phyloP scores from a whole-genome alignment of 2,797 vertebrate genomes.

The Rhodeus uyekii region DNA sequence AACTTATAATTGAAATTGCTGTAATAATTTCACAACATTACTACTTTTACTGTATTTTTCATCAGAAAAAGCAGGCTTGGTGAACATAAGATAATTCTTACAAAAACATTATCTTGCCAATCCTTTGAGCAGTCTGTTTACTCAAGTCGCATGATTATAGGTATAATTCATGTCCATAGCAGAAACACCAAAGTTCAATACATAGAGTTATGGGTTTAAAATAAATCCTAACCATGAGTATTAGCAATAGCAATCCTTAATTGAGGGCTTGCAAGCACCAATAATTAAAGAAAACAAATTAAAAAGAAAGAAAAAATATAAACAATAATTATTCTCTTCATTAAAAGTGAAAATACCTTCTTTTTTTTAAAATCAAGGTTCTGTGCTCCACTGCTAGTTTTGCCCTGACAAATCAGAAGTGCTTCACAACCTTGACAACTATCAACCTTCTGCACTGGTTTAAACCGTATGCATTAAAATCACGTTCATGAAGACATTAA shows the following conservation, averaged over 20 bases:
- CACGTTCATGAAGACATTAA: not conserved
- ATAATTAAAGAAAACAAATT: conserved; percentile 4
- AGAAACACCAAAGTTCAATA: not conserved
- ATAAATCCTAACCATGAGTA: not conserved
- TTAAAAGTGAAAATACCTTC: not conserved
- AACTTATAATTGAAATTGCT: not conserved
- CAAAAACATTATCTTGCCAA: not conserved
- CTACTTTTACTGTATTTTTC: not conserved
- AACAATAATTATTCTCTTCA: not conserved
- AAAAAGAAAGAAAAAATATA: not conserved
- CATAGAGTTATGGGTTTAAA: not conserved
- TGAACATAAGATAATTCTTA: not conserved
- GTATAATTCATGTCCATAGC: not conserved
- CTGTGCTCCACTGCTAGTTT: not conserved
- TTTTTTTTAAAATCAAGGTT: not conserved
- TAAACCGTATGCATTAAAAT: not conserved
- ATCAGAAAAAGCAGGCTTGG: not conserved
- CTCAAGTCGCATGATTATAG: not conserved
- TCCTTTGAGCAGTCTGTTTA: not conserved
- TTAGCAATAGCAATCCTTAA: not conserved
- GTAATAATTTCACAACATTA: not conserved
- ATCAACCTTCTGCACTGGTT: not conserved
- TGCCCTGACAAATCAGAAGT: not conserved
- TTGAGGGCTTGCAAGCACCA: not conserved
- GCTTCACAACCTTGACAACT: not conserved